A percentile compares a stretch with the other conserved stretches of the same genome.
phyloP scores from a whole-genome alignment of 2,888 invertebrate species.

The Morinoia aosen region DNA sequence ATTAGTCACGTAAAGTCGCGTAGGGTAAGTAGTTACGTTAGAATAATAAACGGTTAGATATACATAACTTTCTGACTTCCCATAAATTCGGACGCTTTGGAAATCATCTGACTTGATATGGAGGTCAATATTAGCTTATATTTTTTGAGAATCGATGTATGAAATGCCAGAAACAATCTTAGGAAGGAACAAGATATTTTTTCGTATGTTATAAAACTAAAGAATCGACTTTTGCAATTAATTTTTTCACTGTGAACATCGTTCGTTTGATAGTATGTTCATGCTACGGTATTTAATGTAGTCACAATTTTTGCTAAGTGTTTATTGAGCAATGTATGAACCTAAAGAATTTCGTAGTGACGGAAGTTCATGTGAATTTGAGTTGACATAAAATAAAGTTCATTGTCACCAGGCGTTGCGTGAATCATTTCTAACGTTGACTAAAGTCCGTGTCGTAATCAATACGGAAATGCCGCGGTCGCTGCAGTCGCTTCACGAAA shows the following conservation, averaged over 20 bases:
- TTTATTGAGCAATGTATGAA: no score
- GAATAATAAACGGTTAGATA: no score
- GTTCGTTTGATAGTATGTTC: no score
- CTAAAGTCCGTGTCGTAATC: not conserved
- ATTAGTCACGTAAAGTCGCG: not conserved
- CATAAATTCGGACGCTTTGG: no score
- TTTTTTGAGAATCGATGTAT: not conserved
- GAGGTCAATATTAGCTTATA: not conserved
- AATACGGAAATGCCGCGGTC: constrained; percentile 4
- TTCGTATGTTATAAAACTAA: no score
- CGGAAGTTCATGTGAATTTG: not conserved
- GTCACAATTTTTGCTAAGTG: no score
- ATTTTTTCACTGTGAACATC: no score
- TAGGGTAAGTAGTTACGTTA: not conserved
- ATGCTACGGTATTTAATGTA: no score
- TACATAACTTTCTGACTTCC: no score
- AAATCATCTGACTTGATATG: no score
- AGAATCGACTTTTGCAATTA: no score
- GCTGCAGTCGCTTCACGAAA: not conserved
- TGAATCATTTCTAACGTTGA: not conserved
- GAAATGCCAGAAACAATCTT: not conserved
- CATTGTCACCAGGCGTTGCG: not conserved
- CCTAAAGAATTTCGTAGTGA: not conserved
- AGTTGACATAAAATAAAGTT: not conserved
- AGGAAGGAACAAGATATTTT: no score